Conservation (phyloP, 2,113 vertebrate genomes). For the Tachysurus vachellii region DNA sequence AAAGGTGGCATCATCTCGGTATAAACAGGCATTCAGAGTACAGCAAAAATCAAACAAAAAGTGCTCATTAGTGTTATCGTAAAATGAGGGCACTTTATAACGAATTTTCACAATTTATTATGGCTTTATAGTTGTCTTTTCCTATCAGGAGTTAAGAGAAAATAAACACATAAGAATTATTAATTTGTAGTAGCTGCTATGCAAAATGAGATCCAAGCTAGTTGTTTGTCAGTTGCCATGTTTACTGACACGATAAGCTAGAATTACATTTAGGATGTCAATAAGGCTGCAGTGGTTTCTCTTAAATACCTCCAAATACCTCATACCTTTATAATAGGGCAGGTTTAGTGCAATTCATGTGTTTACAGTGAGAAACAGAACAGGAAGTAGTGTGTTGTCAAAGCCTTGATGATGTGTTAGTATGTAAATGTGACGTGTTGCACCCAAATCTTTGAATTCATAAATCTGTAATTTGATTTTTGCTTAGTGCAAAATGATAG, state of each 20-base stretch:
- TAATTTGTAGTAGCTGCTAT: background rate
- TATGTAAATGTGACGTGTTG: background rate
- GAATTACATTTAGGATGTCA: background rate
- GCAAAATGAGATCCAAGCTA: background rate
- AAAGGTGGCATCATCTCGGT: too few relatives aligned
- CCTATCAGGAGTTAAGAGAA: background rate
- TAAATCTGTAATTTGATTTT: slow-evolving; percentile 15
- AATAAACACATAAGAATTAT: background rate
- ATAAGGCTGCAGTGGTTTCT: background rate
- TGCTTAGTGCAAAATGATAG: background rate
- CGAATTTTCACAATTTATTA: background rate
- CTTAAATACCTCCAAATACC: background rate
- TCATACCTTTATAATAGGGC: background rate
- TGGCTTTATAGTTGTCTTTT: background rate
- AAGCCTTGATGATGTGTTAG: background rate
- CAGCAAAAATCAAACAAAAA: background rate
- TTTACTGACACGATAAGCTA: background rate
- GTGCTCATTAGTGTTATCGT: background rate
- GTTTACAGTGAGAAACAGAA: background rate
- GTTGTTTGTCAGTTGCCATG: background rate
- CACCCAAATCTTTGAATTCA: background rate
- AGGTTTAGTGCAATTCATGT: background rate
- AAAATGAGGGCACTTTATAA: background rate
- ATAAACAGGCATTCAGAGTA: too few relatives aligned
- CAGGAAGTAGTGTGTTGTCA: background rate